phyloP scores from a whole-genome alignment of 1,140 invertebrate genomes.

The Drosophila bocki region DNA sequence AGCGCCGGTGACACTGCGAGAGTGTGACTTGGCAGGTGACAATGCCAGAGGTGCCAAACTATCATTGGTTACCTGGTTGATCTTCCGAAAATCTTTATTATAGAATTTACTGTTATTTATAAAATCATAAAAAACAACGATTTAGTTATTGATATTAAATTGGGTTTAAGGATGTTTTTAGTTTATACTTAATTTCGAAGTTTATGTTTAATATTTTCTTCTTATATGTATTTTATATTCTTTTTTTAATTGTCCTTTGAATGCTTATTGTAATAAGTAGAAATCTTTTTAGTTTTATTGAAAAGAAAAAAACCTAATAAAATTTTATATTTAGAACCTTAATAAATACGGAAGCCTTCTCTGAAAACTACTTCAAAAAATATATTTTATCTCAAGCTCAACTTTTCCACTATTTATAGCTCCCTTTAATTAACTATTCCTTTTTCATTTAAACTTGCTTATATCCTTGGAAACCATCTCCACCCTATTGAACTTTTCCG shows the following conservation, averaged over 20 bases:
- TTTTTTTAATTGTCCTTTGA: too few relatives aligned
- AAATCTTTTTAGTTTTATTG: neutral
- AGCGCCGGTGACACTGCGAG: constrained; percentile 1
- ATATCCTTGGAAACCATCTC: constrained; percentile 7
- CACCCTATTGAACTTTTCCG: constrained; percentile 16
- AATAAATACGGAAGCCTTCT: neutral
- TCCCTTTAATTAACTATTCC: neutral
- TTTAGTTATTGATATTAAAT: too few relatives aligned
- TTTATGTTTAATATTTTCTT: too few relatives aligned
- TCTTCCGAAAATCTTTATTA: constrained; percentile 7
- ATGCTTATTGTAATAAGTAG: too few relatives aligned
- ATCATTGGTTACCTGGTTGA: neutral
- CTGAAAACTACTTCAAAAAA: neutral
- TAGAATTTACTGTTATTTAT: neutral
- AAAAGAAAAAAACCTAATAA: neutral
- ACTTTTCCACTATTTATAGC: neutral
- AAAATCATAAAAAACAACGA: too few relatives aligned
- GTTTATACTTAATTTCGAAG: too few relatives aligned
- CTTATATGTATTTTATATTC: too few relatives aligned
- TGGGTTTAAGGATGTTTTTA: too few relatives aligned
- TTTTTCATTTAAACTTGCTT: neutral
- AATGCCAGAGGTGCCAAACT: constrained; percentile 23
- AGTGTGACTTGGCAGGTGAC: constrained; percentile 34
- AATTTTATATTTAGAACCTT: neutral
- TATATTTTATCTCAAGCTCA: neutral